Base-by-base conservation (phyloP, 2,113 vertebrate species). In the Athene cunicularia region DNA sequence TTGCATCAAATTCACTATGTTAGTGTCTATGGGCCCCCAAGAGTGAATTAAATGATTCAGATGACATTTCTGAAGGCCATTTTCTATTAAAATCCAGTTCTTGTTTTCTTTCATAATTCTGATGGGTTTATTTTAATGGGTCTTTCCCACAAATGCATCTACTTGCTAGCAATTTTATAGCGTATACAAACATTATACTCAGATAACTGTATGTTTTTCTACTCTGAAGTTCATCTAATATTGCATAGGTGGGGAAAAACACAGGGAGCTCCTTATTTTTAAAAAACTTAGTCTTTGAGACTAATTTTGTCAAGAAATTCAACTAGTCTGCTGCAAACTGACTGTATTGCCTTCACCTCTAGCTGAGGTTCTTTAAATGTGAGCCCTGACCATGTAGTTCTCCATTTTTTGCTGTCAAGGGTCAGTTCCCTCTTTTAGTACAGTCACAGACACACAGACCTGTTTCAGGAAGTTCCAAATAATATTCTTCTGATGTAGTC, bases 21-120 rank as follows among this genome's bases (percentile, higher is more conserved):
- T 81, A 87, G 20, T 58, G 28, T 56, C 67, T 88, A 18, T 45
- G 5, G 60, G 39, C 49, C 45, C 45, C 87, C 95, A 77, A 76
- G 66, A 86, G 81, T 76, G 92, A 93, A 91, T 82, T 86, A 94
- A 90, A 94, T 76, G 49, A 84, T 58, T 71, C 76, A 81, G 76
- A 53, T 76, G 90, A 64, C 30, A 52, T 70, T 53, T 55, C 74
- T 70, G 52, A 73, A 90, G 66, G 41, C 50, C 22, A 56, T 85
- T 94, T 90, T 62, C 62, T 58, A 27, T 70, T 90, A 70, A 80
- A 91, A 76, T 68, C 32, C 8, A n/a, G 12, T 55, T 79, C 58
- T 90, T 83, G n/a, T 59, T 84, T 88, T 74, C 50, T 73, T 92
- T 86, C 12, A 3, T 72, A 80, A 70, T 76, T 86, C 33, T 75